Percentiles rank a stretch among this genome's conserved stretches.
Conservation (phyloP, 1,140 invertebrate genomes). For the Calycopis cecrops region DNA sequence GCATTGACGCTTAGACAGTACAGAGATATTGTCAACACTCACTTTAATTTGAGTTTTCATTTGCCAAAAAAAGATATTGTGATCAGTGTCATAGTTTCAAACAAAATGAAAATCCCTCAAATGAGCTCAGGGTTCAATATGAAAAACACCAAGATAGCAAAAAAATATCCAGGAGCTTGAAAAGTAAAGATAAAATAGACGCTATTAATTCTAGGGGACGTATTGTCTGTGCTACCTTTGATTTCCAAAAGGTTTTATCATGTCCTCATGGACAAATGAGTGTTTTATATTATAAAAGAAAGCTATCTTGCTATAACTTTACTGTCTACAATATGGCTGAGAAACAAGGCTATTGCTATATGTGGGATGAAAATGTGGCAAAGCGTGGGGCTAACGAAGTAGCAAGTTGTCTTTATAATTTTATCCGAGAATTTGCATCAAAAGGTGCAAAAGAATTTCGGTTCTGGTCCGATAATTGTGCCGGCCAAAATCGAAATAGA, state of each 20-base stretch:
- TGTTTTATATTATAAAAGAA: constrained; percentile 21
- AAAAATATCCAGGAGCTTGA: constrained; percentile 15
- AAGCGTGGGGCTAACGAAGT: too few species aligned
- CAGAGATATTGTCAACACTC: constrained; percentile 19
- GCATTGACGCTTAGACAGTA: constrained; percentile 18
- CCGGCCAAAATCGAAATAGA: too few species aligned
- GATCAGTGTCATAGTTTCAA: constrained; percentile 17
- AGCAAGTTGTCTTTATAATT: too few species aligned
- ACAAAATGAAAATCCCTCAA: constrained; percentile 7
- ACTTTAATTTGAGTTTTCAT: constrained; percentile 23
- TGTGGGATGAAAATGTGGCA: constrained; percentile 7
- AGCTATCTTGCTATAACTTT: constrained; percentile 11
- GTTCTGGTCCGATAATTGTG: too few species aligned
- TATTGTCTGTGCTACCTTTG: constrained; percentile 19
- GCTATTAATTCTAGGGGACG: constrained; percentile 5
- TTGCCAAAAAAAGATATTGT: constrained; percentile 22
- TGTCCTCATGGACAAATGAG: constrained; percentile 21
- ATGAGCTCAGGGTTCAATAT: constrained; percentile 3
- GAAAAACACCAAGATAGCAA: constrained; percentile 17
- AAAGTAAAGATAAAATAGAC: constrained; percentile 18
- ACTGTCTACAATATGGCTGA: constrained; percentile 6
- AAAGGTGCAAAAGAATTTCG: constrained; percentile 11
- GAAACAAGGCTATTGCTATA: constrained; percentile 1
- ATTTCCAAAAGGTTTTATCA: constrained; percentile 21
- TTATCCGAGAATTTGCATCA: not conserved